These are phyloP conservation scores for Rhynchotus rufescens DNA, from an alignment of 2,797 vertebrate species.

Conservation along the genomic window DNA sequence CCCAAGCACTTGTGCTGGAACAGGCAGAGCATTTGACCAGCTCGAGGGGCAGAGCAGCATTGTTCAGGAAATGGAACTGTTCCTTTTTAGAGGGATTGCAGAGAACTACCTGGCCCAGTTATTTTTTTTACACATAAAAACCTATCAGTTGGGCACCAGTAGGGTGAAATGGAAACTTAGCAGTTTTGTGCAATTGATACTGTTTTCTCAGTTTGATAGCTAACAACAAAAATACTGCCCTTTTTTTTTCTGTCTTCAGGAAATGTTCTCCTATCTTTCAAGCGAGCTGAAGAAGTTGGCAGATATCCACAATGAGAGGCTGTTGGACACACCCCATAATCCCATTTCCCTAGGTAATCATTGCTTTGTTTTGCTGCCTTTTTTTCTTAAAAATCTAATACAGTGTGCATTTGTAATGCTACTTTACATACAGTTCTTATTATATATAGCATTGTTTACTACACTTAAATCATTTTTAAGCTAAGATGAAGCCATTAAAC, in stretches of 20 bases:
- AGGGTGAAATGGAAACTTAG: background rate
- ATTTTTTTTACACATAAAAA: constrained; percentile 7
- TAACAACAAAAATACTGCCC: constrained; percentile 18
- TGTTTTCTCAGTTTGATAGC: constrained; percentile 41
- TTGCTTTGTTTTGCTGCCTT: background rate
- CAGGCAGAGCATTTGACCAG: background rate
- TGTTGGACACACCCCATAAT: constrained; percentile 93
- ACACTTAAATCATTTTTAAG: background rate
- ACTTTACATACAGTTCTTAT: background rate
- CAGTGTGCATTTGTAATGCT: background rate
- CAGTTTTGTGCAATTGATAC: constrained; percentile 2
- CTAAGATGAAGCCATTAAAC: background rate
- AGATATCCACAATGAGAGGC: constrained; percentile 86
- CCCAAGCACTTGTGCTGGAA: background rate
- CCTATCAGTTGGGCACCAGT: background rate
- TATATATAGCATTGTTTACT: background rate
- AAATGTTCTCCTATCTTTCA: constrained; percentile 91
- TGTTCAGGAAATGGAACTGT: background rate
- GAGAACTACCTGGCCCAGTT: background rate
- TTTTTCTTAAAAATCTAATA: background rate
- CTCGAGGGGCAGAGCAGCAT: background rate
- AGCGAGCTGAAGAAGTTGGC: constrained; percentile 90
- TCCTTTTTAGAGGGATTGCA: constrained; percentile 24
- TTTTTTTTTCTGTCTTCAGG: constrained; percentile 78
- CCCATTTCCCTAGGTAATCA: constrained; percentile 94